Conservation (phyloP, 2,888 invertebrate genomes). For the Plagodis pulveraria region DNA sequence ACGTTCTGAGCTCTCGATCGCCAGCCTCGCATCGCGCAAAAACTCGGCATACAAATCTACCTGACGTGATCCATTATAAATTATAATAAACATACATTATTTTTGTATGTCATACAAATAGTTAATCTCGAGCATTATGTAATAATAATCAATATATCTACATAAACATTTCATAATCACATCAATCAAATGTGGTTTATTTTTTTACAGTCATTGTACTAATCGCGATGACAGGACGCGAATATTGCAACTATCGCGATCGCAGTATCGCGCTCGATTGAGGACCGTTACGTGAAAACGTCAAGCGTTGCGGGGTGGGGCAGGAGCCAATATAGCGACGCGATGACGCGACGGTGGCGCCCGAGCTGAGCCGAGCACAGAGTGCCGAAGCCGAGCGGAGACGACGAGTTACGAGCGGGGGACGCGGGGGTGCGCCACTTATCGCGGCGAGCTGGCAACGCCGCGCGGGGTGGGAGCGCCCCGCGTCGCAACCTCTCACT, state of each 20-base stretch:
- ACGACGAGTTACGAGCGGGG: conserved; percentile 77
- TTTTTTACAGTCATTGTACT: conserved; percentile 58
- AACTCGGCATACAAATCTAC: conserved; percentile 63
- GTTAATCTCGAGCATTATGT: conserved; percentile 26
- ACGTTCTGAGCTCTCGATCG: conserved; percentile 61
- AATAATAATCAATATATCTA: no score
- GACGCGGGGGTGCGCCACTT: conserved; percentile 84
- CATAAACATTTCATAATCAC: no score
- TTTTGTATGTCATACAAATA: conserved; percentile 28
- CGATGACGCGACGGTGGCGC: conserved; percentile 61
- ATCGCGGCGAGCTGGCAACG: conserved; percentile 83
- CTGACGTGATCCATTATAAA: conserved; percentile 51
- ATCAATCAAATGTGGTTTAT: conserved; percentile 38
- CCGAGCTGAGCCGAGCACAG: conserved; percentile 79
- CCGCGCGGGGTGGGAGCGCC: conserved; percentile 82
- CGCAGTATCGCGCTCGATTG: conserved; percentile 84
- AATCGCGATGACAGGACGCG: conserved; percentile 57
- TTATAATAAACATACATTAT: conserved; percentile 14
- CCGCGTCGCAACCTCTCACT: conserved; percentile 86
- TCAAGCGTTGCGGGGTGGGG: conserved; percentile 77
- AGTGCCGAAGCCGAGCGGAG: conserved; percentile 71
- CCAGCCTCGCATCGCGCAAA: conserved; percentile 63
- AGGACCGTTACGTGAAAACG: conserved; percentile 85
- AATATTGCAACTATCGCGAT: conserved; percentile 71
- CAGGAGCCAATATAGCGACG: conserved; percentile 65